Conservation (phyloP, 1,140 invertebrate species). For the Sycophila sp. region DNA sequence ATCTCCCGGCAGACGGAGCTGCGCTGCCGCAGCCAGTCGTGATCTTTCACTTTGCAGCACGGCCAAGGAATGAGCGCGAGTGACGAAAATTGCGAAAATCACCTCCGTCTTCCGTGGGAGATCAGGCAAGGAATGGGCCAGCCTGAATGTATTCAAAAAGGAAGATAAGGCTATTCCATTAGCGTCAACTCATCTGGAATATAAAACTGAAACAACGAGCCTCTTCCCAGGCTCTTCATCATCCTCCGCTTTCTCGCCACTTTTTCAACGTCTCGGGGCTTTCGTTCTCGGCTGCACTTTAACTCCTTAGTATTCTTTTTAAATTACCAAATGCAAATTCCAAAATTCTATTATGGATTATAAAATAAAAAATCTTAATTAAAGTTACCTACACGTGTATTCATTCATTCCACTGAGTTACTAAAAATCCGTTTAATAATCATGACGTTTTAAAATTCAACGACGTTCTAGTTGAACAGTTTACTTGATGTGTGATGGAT, state of each 20-base stretch:
- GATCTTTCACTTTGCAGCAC: conserved; percentile 14
- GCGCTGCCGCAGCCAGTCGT: too few species aligned
- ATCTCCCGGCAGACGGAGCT: not conserved
- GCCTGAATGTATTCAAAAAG: conserved; percentile 45
- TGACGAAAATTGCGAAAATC: conserved; percentile 22
- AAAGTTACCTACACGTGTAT: too few species aligned
- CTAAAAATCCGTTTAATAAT: too few species aligned
- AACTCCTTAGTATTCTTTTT: too few species aligned
- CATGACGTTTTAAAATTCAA: too few species aligned
- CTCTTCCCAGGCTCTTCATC: conserved; percentile 31
- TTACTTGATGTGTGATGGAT: too few species aligned
- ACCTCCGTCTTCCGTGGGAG: not conserved
- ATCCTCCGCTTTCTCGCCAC: conserved; percentile 33
- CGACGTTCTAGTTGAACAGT: too few species aligned
- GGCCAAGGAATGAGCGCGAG: not conserved
- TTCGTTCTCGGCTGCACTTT: not conserved
- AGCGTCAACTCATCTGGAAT: conserved; percentile 46
- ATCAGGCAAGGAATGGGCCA: not conserved
- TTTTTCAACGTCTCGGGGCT: not conserved
- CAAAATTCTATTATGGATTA: too few species aligned
- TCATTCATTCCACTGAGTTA: too few species aligned
- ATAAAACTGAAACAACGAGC: conserved; percentile 48
- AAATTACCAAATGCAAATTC: too few species aligned
- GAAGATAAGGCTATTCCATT: conserved; percentile 50
- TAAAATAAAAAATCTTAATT: too few species aligned